Conservation (phyloP, 1,140 invertebrate species). For the Phymorhynchus buccinoides region DNA sequence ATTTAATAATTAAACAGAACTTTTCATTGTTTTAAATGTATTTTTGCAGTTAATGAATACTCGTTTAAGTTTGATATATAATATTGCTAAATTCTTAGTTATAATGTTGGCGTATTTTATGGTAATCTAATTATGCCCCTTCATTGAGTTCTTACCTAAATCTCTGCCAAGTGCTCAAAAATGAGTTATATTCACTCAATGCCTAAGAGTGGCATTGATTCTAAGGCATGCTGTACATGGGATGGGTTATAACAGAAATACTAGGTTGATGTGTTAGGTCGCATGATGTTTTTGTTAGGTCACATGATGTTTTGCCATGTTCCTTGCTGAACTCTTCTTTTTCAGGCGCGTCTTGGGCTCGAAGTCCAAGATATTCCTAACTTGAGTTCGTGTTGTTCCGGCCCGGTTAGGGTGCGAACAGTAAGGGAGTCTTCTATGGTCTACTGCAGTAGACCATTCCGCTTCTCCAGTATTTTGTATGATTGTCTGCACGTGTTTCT, state of each 20-base stretch:
- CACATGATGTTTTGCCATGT: slow-evolving; percentile 37
- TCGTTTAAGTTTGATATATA: too few species aligned
- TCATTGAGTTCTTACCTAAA: too few species aligned
- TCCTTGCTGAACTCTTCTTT: slow-evolving; percentile 42
- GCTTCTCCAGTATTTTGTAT: slow-evolving; percentile 5
- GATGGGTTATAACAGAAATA: not conserved
- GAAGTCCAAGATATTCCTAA: slow-evolving; percentile 33
- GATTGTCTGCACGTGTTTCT: not conserved
- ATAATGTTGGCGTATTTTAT: too few species aligned
- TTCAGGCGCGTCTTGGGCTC: slow-evolving; percentile 37
- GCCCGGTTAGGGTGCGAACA: slow-evolving; percentile 38
- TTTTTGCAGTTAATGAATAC: not conserved
- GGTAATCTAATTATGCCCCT: too few species aligned
- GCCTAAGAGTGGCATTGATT: not conserved
- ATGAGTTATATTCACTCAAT: not conserved
- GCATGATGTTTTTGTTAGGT: too few species aligned
- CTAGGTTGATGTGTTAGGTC: not conserved
- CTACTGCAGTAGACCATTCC: slow-evolving; percentile 11
- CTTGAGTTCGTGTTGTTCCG: slow-evolving; percentile 39
- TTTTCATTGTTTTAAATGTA: too few species aligned
- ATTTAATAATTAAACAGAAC: too few species aligned
- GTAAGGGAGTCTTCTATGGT: slow-evolving; percentile 39
- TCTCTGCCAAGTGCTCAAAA: slow-evolving; percentile 15
- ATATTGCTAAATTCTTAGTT: too few species aligned
- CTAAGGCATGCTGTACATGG: not conserved